phyloP scores from a whole-genome alignment of 2,797 vertebrate genomes.

The Pangasius mekongensis region DNA sequence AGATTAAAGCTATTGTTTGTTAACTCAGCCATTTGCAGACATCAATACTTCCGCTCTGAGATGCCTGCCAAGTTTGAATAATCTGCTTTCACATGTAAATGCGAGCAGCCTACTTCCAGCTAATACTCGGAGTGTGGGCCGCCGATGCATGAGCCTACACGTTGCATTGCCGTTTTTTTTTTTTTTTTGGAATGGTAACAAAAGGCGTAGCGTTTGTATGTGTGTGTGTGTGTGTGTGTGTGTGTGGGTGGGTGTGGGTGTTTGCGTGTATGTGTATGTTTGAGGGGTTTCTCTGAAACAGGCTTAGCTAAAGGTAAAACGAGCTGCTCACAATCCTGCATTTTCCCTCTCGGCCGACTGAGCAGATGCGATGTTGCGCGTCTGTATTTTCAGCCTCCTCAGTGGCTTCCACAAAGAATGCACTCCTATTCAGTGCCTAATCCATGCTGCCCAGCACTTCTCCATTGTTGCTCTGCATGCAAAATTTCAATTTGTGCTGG shows the following conservation, averaged over 20 bases:
- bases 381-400: conserved; percentile 67
- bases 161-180: conserved; percentile 57
- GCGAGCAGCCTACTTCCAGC: conserved; percentile 57
- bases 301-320: conserved; percentile 79
- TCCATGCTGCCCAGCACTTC: conserved; percentile 77
- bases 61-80: conserved; percentile 70
- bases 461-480: conserved; percentile 84
- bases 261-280: conserved; percentile 37
- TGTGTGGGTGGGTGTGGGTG: conserved; percentile 31
- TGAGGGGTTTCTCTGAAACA: conserved; percentile 62
- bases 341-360: conserved; percentile 73
- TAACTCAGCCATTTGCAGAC: conserved; percentile 58
- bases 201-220: conserved; percentile 61
- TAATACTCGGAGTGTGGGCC: conserved; percentile 59
- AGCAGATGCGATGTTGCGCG: conserved; percentile 78
- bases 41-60: conserved; percentile 66
- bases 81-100: conserved; percentile 78
- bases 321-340: conserved; percentile 70
- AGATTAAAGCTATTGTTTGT: conserved; percentile 60
- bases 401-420: conserved; percentile 84
- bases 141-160: conserved; percentile 59
- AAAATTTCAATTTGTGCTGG: conserved; percentile 86
- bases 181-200: conserved; percentile 61
- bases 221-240: conserved; percentile 49
- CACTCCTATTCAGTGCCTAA: conserved; percentile 80